phyloP scores from a whole-genome alignment of 2,888 invertebrate species.

The Epirrhoe alternata region DNA sequence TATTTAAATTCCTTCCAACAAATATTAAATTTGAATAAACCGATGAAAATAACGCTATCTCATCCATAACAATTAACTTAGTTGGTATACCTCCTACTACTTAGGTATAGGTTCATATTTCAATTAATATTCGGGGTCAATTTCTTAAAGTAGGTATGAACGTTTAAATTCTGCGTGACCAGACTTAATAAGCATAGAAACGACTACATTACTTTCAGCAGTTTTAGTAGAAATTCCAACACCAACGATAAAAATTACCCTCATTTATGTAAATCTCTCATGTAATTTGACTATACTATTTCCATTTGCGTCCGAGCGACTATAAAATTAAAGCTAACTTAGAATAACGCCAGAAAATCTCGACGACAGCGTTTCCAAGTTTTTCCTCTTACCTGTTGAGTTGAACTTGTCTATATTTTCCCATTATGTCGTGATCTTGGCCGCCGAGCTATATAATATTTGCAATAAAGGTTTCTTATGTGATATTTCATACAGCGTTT shows the following conservation, averaged over 20 bases:
- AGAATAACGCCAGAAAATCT: conserved; percentile 22
- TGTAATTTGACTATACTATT: conserved; percentile 31
- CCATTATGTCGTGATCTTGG: conserved; percentile 27
- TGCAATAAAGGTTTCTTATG: conserved; percentile 5
- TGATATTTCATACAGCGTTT: background rate
- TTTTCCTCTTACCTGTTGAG: conserved; percentile 46
- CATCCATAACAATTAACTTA: background rate
- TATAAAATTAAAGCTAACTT: background rate
- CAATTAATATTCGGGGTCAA: too few species aligned
- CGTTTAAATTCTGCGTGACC: conserved; percentile 43
- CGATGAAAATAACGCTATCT: too few species aligned
- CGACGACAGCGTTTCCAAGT: conserved; percentile 18
- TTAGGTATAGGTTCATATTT: too few species aligned
- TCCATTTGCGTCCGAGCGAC: conserved; percentile 25
- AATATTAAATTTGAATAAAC: too few species aligned
- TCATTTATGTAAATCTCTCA: conserved; percentile 39
- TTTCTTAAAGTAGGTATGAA: background rate
- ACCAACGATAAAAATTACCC: conserved; percentile 30
- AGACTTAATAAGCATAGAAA: conserved; percentile 40
- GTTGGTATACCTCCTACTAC: background rate
- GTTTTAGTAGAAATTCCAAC: conserved; percentile 30
- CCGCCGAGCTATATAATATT: conserved; percentile 10
- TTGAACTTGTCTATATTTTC: conserved; percentile 37
- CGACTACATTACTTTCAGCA: conserved; percentile 25
- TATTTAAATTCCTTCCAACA: too few species aligned